A percentile compares a stretch with the other conserved stretches of the same genome.
These are phyloP conservation scores for Dendrocincla fuliginosa DNA, from an alignment of 2,797 vertebrate genomes.

Conservation along the genomic window DNA sequence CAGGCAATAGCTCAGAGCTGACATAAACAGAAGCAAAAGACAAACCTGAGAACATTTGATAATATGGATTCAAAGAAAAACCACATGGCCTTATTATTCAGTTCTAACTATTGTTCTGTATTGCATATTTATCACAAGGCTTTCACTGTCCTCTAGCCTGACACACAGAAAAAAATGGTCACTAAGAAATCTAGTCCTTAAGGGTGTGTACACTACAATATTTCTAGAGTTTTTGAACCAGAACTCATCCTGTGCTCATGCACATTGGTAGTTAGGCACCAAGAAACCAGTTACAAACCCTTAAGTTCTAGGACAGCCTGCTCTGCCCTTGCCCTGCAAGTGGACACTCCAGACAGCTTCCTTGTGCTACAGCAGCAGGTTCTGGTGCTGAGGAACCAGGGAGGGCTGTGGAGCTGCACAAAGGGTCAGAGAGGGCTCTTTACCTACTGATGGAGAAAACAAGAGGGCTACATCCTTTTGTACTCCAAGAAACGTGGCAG, in stretches of 20 bases:
- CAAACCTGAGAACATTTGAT: constrained; percentile 1
- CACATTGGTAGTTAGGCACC: not conserved
- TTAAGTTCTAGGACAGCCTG: not conserved
- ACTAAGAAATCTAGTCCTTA: not conserved
- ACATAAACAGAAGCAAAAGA: constrained; percentile 65
- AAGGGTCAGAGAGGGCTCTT: not conserved
- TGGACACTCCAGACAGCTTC: not conserved
- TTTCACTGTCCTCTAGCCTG: not conserved
- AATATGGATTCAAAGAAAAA: not conserved
- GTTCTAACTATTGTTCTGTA: not conserved
- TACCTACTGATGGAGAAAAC: not conserved
- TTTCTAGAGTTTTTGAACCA: not conserved
- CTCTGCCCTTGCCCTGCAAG: not conserved
- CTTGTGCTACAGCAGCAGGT: not conserved
- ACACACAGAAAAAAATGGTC: not conserved
- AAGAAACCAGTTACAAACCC: not conserved
- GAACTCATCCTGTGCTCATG: not conserved
- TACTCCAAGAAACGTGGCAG: not conserved
- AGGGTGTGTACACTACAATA: not conserved
- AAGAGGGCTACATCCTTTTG: not conserved
- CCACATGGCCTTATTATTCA: not conserved
- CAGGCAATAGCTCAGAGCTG: constrained; percentile 55
- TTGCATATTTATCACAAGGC: not conserved
- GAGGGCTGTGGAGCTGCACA: not conserved
- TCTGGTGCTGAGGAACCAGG: not conserved